Evolutionary conservation across 2,888 invertebrate genomes (phyloP), one percentile per base, ranked within the genome.

Genomic region (Cataglyphis livida): DNA sequence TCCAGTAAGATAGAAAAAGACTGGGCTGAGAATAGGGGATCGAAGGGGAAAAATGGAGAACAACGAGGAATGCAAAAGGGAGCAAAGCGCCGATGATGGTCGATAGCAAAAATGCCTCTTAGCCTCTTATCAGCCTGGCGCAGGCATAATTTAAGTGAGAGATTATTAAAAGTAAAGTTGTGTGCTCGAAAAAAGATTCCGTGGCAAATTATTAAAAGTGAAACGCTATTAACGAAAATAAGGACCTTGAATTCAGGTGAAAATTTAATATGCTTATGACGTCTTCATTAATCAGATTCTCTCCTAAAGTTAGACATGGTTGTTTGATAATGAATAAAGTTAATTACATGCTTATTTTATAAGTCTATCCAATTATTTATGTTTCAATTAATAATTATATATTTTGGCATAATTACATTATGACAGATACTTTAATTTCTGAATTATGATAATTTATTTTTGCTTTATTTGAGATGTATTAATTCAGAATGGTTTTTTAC

Each of bases 61-160:
- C 70, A 57, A 66, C 71, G 82, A 74, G 84, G 84, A 87, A 84
- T 85, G 64, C 57, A 75, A 75, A 59, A 75, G 81, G n/a, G 44
- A 68, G 73, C 84, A 78, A 28, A 68, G 65, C 65, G 82, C 66
- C 86, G 85, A 87, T 87, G 88, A 86, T 57, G 81, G 75, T 59
- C 86, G 84, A 88, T 84, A 82, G 57, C 76, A 78, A 87, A 88
- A 85, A 88, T 85, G 84, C 82, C 81, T 88, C 38, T 79, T 57
- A 71, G 74, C 74, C 51, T 88, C 88, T 88, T 88, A 88, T 88
- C 88, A 81, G 84, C 66, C 66, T 25, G 32, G 73, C 57, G 73
- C 88, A 86, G 87, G 76, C 88, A 86, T 88, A 88, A 88, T 88
- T 88, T 87, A 84, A 87, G 70, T 48, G 59, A 35, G 65, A 61